phyloP scores from a whole-genome alignment of 1,140 invertebrate species.

The Drosophila kepulauana region DNA sequence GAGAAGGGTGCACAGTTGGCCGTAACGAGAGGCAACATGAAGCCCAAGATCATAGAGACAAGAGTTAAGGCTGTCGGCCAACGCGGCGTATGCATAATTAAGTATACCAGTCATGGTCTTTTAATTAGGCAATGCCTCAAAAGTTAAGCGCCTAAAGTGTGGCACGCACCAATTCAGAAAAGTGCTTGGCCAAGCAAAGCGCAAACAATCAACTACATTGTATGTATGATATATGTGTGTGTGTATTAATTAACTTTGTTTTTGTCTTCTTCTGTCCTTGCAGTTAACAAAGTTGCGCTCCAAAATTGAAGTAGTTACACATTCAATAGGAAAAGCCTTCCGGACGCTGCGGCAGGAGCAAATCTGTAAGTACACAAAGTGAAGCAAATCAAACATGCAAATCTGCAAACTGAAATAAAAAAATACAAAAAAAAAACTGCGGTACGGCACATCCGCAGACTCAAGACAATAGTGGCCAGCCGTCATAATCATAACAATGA shows the following conservation, averaged over 20 bases:
- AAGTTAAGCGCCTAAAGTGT: slow-evolving; percentile 14
- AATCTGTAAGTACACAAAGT: slow-evolving; percentile 28
- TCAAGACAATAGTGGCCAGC: not conserved
- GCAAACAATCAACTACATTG: not conserved
- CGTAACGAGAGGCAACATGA: not conserved
- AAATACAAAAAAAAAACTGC: not conserved
- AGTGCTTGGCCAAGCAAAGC: slow-evolving; percentile 40
- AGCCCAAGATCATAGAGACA: not conserved
- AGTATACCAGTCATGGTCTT: slow-evolving; percentile 4
- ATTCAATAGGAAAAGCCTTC: not conserved
- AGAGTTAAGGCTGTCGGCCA: not conserved
- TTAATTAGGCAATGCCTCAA: slow-evolving; percentile 13
- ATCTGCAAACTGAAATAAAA: not conserved
- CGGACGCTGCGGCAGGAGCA: slow-evolving; percentile 7
- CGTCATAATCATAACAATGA: slow-evolving; percentile 1
- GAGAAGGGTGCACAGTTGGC: not conserved
- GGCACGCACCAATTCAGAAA: slow-evolving; percentile 38
- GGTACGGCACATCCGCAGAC: slow-evolving; percentile 6
- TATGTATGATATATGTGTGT: no score
- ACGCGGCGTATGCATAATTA: slow-evolving; percentile 27
- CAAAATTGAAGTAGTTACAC: not conserved
- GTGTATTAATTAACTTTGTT: not conserved
- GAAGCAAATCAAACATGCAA: not conserved
- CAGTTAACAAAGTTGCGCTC: slow-evolving; percentile 3
- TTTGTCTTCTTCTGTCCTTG: slow-evolving; percentile 11